Conservation (phyloP, 92 coral and sea anemone genomes). For the Parazoanthus swiftii region DNA sequence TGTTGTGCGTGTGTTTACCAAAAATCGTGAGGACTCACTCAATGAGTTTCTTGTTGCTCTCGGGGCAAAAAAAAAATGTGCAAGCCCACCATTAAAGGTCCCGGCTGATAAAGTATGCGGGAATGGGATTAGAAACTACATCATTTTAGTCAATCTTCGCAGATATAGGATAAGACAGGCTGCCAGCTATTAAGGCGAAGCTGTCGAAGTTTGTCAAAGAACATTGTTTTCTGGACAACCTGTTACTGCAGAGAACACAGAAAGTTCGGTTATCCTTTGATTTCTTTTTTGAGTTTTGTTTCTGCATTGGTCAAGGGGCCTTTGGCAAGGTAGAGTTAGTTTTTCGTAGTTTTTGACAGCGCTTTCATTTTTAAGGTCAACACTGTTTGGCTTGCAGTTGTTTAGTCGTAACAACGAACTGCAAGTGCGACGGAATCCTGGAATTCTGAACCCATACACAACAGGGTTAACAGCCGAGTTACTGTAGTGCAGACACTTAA, state of each 20-base stretch:
- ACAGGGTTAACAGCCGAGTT: conserved; percentile 13
- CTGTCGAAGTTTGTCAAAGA: too few species aligned
- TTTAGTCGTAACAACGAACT: not conserved
- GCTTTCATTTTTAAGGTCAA: not conserved
- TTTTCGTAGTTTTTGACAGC: not conserved
- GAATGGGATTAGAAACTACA: too few species aligned
- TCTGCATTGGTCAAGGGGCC: not conserved
- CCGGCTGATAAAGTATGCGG: too few species aligned
- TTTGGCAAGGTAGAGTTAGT: not conserved
- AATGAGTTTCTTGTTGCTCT: too few species aligned
- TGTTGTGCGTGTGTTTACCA: too few species aligned
- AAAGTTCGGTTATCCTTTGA: not conserved
- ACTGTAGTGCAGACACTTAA: conserved; percentile 63
- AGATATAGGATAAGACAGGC: too few species aligned
- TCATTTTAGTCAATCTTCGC: too few species aligned
- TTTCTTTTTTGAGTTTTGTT: not conserved
- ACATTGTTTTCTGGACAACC: too few species aligned
- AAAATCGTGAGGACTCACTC: too few species aligned
- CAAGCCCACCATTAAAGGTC: too few species aligned
- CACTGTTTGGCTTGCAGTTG: not conserved
- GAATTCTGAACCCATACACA: conserved; percentile 66
- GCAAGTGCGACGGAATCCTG: conserved; percentile 48
- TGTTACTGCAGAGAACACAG: not conserved
- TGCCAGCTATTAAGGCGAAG: too few species aligned
- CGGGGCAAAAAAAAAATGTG: too few species aligned